These are phyloP conservation scores for Napeogenes inachia DNA, from an alignment of 2,888 invertebrate genomes.

Conservation along the genomic window DNA sequence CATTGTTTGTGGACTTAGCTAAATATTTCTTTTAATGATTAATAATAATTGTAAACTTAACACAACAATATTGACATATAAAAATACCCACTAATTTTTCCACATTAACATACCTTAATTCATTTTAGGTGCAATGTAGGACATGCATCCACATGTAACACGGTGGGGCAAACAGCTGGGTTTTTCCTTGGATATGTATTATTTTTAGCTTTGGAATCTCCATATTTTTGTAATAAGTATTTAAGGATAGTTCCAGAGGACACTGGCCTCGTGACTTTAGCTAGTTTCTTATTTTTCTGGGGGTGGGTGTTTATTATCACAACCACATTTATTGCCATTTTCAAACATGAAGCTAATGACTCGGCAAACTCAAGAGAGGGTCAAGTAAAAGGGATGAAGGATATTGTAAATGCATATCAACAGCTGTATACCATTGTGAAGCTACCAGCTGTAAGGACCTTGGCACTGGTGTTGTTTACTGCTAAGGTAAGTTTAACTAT, in stretches of 20 bases:
- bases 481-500: conserved; percentile 83
- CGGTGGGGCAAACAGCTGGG: conserved; percentile 98
- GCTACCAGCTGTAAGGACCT: conserved; percentile 87
- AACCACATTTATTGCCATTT: conserved; percentile 91
- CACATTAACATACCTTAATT: neutral
- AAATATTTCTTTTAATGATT: too few relatives aligned
- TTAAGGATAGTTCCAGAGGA: conserved; percentile 83
- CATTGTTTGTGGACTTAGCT: too few relatives aligned
- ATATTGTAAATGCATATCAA: conserved; percentile 84
- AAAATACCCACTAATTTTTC: too few relatives aligned
- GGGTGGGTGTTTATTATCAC: conserved; percentile 92
- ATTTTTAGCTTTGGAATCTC: conserved; percentile 96
- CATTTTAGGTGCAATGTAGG: conserved; percentile 90
- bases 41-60: too few relatives aligned
- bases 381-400: conserved; percentile 58
- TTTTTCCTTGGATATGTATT: conserved; percentile 97
- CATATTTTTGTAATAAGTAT: conserved; percentile 96
- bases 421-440: conserved; percentile 89
- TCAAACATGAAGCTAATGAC: conserved; percentile 88
- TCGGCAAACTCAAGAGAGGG: conserved; percentile 40
- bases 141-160: conserved; percentile 99
- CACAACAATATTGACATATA: too few relatives aligned
- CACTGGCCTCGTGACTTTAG: conserved; percentile 83
- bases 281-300: conserved; percentile 96
- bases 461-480: conserved; percentile 90